Conservation (phyloP, 2,888 invertebrate genomes). For the Andrena dorsata region DNA sequence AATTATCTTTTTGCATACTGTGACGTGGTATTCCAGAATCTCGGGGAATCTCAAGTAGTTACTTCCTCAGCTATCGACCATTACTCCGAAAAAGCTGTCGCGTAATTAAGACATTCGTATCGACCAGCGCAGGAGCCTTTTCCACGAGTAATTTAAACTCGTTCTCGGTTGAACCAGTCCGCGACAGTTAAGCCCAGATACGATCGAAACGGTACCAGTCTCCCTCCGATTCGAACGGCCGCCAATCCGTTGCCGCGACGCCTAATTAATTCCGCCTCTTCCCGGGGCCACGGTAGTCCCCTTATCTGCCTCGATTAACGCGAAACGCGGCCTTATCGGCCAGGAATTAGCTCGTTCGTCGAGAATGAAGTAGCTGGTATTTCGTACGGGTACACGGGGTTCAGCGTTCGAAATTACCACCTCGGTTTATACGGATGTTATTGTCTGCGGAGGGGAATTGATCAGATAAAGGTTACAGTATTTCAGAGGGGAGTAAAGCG, state of each 20-base stretch:
- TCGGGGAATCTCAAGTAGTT: neutral
- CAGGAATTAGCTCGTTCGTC: constrained; percentile 68
- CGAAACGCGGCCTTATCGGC: constrained; percentile 66
- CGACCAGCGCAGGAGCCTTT: constrained; percentile 41
- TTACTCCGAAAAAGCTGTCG: constrained; percentile 46
- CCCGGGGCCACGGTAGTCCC: constrained; percentile 58
- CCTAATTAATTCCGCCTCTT: constrained; percentile 76
- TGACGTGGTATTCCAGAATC: neutral
- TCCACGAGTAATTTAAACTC: constrained; percentile 68
- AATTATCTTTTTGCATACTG: neutral
- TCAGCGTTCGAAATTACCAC: neutral
- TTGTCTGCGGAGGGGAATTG: neutral
- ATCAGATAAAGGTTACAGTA: neutral
- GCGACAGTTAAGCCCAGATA: constrained; percentile 68
- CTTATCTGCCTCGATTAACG: constrained; percentile 74
- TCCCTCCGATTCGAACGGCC: constrained; percentile 56
- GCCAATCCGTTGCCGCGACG: constrained; percentile 65
- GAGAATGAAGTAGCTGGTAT: constrained; percentile 50
- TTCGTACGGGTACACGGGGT: neutral
- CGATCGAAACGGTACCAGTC: constrained; percentile 66
- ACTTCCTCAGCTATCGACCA: constrained; percentile 26
- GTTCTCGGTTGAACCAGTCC: constrained; percentile 51
- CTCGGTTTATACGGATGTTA: neutral
- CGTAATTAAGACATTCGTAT: constrained; percentile 70
- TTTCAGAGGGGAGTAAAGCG: neutral